Percentiles rank a stretch among this genome's conserved stretches.
These are phyloP conservation scores for Coenonympha arcania DNA, from an alignment of 2,888 invertebrate genomes.

Conservation along the genomic window DNA sequence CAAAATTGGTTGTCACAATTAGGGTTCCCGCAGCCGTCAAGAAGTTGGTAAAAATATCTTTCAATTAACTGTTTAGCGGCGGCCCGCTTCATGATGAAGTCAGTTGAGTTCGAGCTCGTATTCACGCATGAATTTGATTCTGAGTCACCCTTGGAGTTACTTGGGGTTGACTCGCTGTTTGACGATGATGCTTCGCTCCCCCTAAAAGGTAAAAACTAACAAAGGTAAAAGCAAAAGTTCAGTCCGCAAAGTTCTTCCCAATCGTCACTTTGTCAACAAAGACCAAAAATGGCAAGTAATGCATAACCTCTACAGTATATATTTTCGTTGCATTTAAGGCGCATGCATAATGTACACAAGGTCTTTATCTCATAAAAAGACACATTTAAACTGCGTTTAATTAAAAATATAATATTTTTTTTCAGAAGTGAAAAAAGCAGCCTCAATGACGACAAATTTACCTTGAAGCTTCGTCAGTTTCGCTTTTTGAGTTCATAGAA, in stretches of 20 bases:
- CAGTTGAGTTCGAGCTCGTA: slow-evolving; percentile 47
- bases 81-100: slow-evolving; percentile 81
- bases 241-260: not conserved
- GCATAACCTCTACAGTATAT: slow-evolving; percentile 47
- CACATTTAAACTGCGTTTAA: not conserved
- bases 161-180: slow-evolving; percentile 54
- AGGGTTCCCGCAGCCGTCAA: slow-evolving; percentile 93
- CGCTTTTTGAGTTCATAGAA: slow-evolving; percentile 74
- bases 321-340: slow-evolving; percentile 15
- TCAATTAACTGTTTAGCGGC: slow-evolving; percentile 90
- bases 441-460: slow-evolving; percentile 39
- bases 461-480: slow-evolving; percentile 75
- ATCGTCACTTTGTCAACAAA: slow-evolving; percentile 41
- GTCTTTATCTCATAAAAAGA: not conserved
- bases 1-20: too few species aligned
- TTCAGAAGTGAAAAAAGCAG: slow-evolving; percentile 5
- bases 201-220: slow-evolving; percentile 45
- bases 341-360: not conserved
- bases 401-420: not conserved
- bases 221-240: slow-evolving; percentile 4
- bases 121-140: slow-evolving; percentile 54
- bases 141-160: slow-evolving; percentile 45
- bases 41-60: slow-evolving; percentile 92
- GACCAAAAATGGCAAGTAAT: slow-evolving; percentile 67
- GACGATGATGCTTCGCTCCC: slow-evolving; percentile 74